Base-by-base conservation (phyloP, 92 coral and sea anemone genomes). In the Micromussa lordhowensis region DNA sequence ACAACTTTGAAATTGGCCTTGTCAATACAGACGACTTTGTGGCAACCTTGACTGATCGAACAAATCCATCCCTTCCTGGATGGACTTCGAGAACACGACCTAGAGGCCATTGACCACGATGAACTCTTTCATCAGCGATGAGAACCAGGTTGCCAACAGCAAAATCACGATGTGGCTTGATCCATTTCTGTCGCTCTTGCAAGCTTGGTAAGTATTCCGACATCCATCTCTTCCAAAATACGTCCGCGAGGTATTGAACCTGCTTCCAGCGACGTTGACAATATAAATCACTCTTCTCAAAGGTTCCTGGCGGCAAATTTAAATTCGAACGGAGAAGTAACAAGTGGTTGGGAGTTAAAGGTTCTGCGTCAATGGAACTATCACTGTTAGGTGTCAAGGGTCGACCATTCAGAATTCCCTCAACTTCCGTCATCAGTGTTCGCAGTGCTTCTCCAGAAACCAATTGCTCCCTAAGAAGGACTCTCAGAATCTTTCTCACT, bases 301-400 rank as follows among this genome's bases (percentile, higher is more conserved):
- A 68, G 0, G 83, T 59, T 13, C 88, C 91, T 19, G 88, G 87
- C 12, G 91, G 78, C 71, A 88, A n/a, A 49, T 88, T 88, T 21
- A 79, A 29, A 82, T 88, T 83, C 13, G 75, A 59, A 29, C 78
- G 8, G 22, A 88, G 77, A 26, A 82, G 68, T 31, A 82, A 72
- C 71, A 88, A 55, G 44, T 88, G 88, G 72, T 82, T 88, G 22
- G 91, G 88, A 48, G 91, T 88, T 61, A 88, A 77, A 16, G 83
- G 78, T 40, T 74, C 87, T 49, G 35, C 28, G 58, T 88, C 91
- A 38, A 29, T 40, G 18, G 88, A 83, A 76, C 77, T 81, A 68
- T 77, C 83, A 66, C 91, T 82, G 83, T 29, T 73, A 5, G 86
- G 79, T 21, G 91, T 88, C 31, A 82, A 19, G 9, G 82, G n/a